Base-by-base conservation (phyloP, 2,888 invertebrate species). In the Eristalis pertinax region DNA sequence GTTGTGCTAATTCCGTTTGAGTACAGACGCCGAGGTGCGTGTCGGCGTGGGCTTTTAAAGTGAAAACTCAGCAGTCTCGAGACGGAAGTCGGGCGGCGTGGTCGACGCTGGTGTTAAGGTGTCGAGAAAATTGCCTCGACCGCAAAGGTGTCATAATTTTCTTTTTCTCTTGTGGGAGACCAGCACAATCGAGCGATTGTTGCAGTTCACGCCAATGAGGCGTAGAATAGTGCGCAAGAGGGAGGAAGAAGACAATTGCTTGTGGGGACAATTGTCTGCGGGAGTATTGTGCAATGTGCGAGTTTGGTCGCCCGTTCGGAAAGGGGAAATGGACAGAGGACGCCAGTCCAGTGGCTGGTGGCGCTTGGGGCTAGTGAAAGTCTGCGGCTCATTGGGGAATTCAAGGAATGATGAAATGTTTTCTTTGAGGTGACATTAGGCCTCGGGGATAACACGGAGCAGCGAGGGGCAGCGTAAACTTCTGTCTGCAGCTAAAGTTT, bases 91-190 rank as follows among this genome's bases (percentile, higher is more conserved):
- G 50, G 32, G 35, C 60, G 76, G 70, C 62, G 77, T 63, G 67
- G 41, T 68, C 24, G 69, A 0, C 41, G 72, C 63, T 63, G 72
- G 58, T 72, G 77, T 58, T 75, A 50, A 70, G 82, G 74, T 86
- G 70, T n/a, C 64, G 41, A 43, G 75, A 29, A 79, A 83, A 68
- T 83, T 79, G 64, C 60, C 38, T 19, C 24, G 73, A 87, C 87
- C 87, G 80, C 87, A 87, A 35, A 83, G 73, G 80, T 87, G 87
- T 87, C 87, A 84, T 87, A 87, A 87, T 43, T 79, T 76, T 43
- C 43, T 68, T 38, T 22, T 69, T 43, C 22, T 43, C 7, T 41
- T 13, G 41, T 13, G 43, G 4, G 29, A 70, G 38, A 38, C 29
- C 65, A 50, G 7, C 50, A 50, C 58, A 43, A 32, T 15, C 10